Base-by-base conservation (phyloP, 37 sponge, comb jelly and placozoan genomes). In the Chondrilla cf. caribensis region DNA sequence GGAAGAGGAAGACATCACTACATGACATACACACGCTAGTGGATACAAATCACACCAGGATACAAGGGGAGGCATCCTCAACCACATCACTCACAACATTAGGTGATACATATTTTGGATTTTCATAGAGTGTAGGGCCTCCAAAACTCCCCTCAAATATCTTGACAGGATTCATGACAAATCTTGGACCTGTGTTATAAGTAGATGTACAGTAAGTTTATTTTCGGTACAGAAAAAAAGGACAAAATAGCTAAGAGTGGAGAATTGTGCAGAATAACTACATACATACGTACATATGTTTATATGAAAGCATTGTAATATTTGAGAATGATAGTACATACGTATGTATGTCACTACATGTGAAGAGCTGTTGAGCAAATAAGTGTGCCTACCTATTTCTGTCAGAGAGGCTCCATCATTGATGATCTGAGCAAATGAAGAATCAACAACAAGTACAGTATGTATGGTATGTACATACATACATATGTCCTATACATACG, bases 121-220 rank as follows among this genome's bases (percentile, higher is more conserved):
- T 99, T 38, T 96, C 95, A 67, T 93, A 99, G 15, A 99, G 81
- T 24, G 91, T 89, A 15, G 82, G 38, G 24, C 99, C 99, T 54
- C 91, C 88, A 87, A 99, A 99, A 47, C 97, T 96, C 5, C 99
- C 99, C 22, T 70, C 87, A 89, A 99, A 99, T 4, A 95, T 86
- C 57, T 93, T 91, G 38, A 99, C 92, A 24, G 90, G 51, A 66
- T 96, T 91, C 82, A 99, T 65, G 9, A 87, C 89, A 86, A 99
- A 96, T 9, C 99, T 76, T 32, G 99, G 99, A 25, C 98, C 98
- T 90, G 68, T n/a, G n/a, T n/a, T n/a, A n/a, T n/a, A n/a, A n/a
- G n/a, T n/a, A n/a, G n/a, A n/a, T n/a, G n/a, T n/a, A n/a, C n/a
- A n/a, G n/a, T n/a, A n/a, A n/a, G n/a, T n/a, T n/a, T n/a, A n/a